phyloP scores from a whole-genome alignment of 2,888 invertebrate genomes.

The Luperina nickerlii region DNA sequence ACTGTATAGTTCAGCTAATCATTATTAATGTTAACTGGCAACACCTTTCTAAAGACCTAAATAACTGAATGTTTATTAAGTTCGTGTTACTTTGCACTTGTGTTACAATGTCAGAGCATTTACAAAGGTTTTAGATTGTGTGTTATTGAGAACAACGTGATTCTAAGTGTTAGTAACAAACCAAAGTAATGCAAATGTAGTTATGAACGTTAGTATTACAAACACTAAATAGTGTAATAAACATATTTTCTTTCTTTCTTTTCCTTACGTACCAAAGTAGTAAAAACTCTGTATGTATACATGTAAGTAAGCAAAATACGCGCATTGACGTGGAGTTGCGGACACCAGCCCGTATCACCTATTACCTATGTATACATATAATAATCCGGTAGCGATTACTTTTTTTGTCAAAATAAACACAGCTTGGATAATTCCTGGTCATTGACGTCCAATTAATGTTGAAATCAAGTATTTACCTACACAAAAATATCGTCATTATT shows the following conservation, averaged over 20 bases:
- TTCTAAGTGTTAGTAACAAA: conserved; percentile 16
- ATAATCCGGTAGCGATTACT: not conserved
- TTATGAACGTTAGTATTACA: not conserved
- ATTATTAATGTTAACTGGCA: conserved; percentile 23
- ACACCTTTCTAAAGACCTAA: conserved; percentile 49
- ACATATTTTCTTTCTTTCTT: not conserved
- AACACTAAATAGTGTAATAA: not conserved
- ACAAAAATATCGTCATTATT: not conserved
- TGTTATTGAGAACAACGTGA: conserved; percentile 44
- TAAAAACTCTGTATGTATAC: not conserved
- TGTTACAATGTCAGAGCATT: conserved; percentile 43
- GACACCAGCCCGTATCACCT: no score
- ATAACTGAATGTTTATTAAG: conserved; percentile 35
- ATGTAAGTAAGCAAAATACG: no score
- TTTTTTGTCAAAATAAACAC: conserved; percentile 2
- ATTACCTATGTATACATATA: no score
- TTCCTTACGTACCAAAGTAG: not conserved
- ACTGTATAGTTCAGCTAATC: conserved; percentile 19
- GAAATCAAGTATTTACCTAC: not conserved
- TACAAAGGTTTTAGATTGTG: conserved; percentile 49
- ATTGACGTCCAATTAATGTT: not conserved
- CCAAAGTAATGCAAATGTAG: not conserved
- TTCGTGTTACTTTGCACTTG: conserved; percentile 38
- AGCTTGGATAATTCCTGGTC: not conserved
- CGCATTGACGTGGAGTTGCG: no score